Evolutionary conservation across 1,140 invertebrate species (phyloP).

Genomic region (Cecropterus lyciades): DNA sequence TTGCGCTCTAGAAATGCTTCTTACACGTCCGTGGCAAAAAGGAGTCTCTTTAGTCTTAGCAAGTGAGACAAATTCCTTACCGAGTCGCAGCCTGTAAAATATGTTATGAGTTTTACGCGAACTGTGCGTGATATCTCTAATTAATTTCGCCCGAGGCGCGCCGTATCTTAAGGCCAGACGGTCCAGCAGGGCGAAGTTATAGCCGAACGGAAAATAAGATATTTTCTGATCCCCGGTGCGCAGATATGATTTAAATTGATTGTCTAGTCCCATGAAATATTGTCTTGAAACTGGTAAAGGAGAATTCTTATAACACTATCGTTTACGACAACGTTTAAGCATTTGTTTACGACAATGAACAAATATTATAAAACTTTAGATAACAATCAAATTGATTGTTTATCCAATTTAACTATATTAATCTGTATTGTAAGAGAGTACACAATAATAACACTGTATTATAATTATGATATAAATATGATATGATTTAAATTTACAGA

Average conservation of each 20-base stretch:
- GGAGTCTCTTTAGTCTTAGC: neutral
- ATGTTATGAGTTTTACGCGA: slow-evolving; percentile 47
- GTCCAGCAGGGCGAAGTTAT: slow-evolving; percentile 4
- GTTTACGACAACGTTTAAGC: neutral
- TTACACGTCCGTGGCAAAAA: too few species aligned
- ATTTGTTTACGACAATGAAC: too few species aligned
- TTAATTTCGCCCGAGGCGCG: slow-evolving; percentile 61
- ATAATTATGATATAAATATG: too few species aligned
- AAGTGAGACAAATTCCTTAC: slow-evolving; percentile 6
- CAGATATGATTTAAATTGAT: slow-evolving; percentile 36
- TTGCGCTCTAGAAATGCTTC: too few species aligned
- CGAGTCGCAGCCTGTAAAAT: slow-evolving; percentile 40
- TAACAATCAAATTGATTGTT: too few species aligned
- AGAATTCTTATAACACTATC: neutral
- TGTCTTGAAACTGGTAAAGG: slow-evolving; percentile 1
- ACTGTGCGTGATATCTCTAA: slow-evolving; percentile 62
- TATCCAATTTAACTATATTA: too few species aligned
- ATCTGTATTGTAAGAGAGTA: too few species aligned
- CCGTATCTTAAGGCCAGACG: slow-evolving; percentile 39
- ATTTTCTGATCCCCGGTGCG: slow-evolving; percentile 27
- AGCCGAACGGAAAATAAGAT: slow-evolving; percentile 20
- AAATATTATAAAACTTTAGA: too few species aligned
- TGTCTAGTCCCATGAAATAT: slow-evolving; percentile 29
- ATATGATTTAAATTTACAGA: too few species aligned
- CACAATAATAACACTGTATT: too few species aligned